These are phyloP conservation scores for Druceiella hillmani DNA, from an alignment of 2,888 invertebrate species.

Conservation along the genomic window DNA sequence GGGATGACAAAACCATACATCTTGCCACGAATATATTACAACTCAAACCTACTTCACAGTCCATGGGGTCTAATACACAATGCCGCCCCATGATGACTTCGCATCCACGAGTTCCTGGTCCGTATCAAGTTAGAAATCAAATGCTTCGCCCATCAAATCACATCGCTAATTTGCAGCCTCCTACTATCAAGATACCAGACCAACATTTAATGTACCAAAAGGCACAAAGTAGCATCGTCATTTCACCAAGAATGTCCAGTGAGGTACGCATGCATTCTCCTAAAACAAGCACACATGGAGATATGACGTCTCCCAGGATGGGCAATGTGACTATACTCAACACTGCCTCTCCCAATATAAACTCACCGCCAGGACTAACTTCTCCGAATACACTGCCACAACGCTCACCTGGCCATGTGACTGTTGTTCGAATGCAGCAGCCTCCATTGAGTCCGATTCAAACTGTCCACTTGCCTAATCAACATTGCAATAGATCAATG, in stretches of 20 bases:
- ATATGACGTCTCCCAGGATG: constrained; percentile 39
- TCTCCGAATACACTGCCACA: constrained; percentile 40
- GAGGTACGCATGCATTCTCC: constrained; percentile 43
- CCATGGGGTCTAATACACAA: constrained; percentile 31
- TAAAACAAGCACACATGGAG: constrained; percentile 36
- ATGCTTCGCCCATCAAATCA: constrained; percentile 37
- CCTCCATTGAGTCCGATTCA: constrained; percentile 45
- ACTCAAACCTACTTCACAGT: constrained; percentile 36
- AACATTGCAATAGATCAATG: constrained; percentile 34
- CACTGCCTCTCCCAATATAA: constrained; percentile 37
- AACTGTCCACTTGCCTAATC: constrained; percentile 39
- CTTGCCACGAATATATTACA: constrained; percentile 43
- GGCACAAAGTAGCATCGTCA: constrained; percentile 41
- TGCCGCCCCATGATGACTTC: constrained; percentile 34
- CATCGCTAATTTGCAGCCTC: constrained; percentile 53
- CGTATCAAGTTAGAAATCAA: constrained; percentile 46
- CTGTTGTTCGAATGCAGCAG: constrained; percentile 49
- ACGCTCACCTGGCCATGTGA: constrained; percentile 45
- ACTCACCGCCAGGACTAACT: constrained; percentile 34
- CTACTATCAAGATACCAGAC: constrained; percentile 62
- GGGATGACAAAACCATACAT: constrained; percentile 38
- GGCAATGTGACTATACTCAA: constrained; percentile 41
- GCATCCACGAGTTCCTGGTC: constrained; percentile 35
- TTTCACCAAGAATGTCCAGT: constrained; percentile 39
- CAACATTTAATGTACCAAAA: constrained; percentile 46